Evolutionary conservation across 2,888 invertebrate genomes (phyloP), one percentile per base, ranked within the genome.

Genomic region (Deilephila porcellus): DNA sequence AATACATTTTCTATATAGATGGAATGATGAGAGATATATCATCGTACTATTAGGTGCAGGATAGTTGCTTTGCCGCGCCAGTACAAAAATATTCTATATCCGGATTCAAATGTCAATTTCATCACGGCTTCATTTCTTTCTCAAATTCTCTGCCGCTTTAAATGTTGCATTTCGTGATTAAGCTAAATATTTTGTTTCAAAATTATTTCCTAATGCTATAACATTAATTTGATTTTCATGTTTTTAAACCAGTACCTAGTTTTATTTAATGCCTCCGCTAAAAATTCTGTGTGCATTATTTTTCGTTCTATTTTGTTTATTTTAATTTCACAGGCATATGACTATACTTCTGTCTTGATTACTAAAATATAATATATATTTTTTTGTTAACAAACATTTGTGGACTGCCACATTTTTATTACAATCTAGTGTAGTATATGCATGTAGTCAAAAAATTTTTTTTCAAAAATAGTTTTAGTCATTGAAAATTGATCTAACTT

Each of bases 71-170:
- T 32, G 32, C 4, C 14, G 11, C 11, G 11, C 45, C 11, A 45
- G 45, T 6, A 7, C 3, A 45, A 45, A 45, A 2, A 45, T 14
- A 45, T 14, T 45, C 5, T 25, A 60, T 6, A 20, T 20, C 25
- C 5, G 17, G 5, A 29, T 17, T 17, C 19, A 37, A 37, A n/a
- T 63, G 7, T 67, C 45, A 52, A 52, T 45, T 25, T 67, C 67
- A 52, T 52, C 67, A 37, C 64, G 45, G 52, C 52, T 17, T 67
- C 67, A 67, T 73, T 73, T 59, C 75, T 73, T 70, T 75, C 74
- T 72, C 63, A 74, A 75, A 80, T 52, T 52, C 11, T 11, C 75
- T 79, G 76, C 81, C 78, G 88, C 87, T 88, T 87, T 85, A 80
- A 78, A 79, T 86, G 84, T 86, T 82, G 85, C 86, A 85, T 85